Evolutionary conservation across 2,113 vertebrate species (phyloP), one percentile per base, ranked within the genome.

Genomic region (Orcinus orca): DNA sequence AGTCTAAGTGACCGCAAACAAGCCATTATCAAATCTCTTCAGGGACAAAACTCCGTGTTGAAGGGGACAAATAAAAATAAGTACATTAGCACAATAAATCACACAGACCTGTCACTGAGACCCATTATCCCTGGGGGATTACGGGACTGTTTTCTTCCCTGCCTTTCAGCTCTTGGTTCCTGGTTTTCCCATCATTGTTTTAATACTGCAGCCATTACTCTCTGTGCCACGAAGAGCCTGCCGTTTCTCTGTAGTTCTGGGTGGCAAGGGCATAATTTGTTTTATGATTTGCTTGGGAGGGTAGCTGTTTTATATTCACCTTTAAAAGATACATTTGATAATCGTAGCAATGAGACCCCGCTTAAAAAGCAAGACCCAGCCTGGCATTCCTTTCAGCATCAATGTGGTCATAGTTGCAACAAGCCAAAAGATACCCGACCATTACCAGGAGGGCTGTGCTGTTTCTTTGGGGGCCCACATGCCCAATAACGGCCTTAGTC

Each of bases 21-120:
- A 80, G 93, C 94, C 96, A 96, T 97, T 98, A 98, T 95, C 97
- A 98, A 98, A 98, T 97, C 97, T 97, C 94, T 97, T 96, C 65
- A 36, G 77, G 76, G 95, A 97, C 95, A 98, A 97, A 98, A 96
- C 97, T 97, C 97, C 31, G 53, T 63, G 74, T 92, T 31, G 3
- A 98, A 98, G 89, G 93, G 79, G 88, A 98, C 90, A 98, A 98
- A 98, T 98, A 98, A 97, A 98, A 98, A 95, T 82, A 97, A 98
- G 95, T 92, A 85, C 96, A 97, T 98, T 98, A 98, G 96, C 94
- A 81, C 92, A 96, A 98, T 95, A 98, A 98, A 98, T 98, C 98
- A 97, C 97, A 96, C 76, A 31, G 96, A 94, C 80, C 71, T 91
- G 70, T 90, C 92, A 33, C 6, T 74, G 97, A 98, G 95, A 80